Percentiles rank a stretch among this genome's conserved stretches.
phyloP scores from a whole-genome alignment of 2,113 vertebrate species.

The Ibidorhyncha struthersii region DNA sequence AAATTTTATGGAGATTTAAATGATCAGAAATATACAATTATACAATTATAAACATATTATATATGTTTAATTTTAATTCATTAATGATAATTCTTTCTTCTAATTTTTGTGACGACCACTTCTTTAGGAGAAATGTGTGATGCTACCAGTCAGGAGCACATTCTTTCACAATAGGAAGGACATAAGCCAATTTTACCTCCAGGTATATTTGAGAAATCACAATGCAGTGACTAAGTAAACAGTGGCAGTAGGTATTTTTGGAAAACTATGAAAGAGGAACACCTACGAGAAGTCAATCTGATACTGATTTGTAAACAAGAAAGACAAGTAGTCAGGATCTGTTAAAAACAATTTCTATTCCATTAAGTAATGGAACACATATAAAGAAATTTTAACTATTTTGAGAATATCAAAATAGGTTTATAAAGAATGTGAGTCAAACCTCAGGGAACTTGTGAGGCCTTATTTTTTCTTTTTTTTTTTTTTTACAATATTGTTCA shows the following conservation, averaged over 20 bases:
- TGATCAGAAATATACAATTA: background rate
- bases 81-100: background rate
- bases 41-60: too few species aligned
- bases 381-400: background rate
- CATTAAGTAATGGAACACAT: background rate
- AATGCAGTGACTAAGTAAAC: background rate
- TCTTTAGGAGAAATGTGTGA: background rate
- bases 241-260: background rate
- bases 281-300: background rate
- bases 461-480: rapidly evolving
- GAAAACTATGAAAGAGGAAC: background rate
- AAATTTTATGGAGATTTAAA: background rate
- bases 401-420: background rate
- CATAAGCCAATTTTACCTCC: background rate
- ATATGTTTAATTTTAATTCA: background rate
- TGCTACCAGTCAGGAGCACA: background rate
- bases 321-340: background rate
- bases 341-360: background rate
- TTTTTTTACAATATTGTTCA: background rate
- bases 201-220: background rate
- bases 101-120: background rate
- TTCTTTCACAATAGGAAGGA: background rate
- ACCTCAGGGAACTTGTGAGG: background rate
- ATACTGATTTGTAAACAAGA: background rate
- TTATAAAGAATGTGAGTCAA: background rate